Evolutionary conservation across 2,797 vertebrate species (phyloP).

Genomic region (Acanthurus leucopareius): DNA sequence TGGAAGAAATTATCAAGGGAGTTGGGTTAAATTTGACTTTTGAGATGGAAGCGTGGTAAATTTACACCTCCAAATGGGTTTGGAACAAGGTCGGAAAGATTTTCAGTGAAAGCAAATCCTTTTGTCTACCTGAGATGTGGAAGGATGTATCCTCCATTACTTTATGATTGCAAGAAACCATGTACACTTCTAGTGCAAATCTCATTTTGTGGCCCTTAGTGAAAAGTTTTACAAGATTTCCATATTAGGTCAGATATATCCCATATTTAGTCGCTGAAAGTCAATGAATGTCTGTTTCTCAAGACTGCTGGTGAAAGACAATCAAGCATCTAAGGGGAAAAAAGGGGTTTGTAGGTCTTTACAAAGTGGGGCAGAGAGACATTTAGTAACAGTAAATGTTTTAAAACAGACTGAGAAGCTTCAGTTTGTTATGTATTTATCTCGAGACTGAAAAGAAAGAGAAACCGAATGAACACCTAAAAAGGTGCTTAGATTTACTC

Average conservation of each 20-base stretch:
- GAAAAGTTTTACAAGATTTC: conserved; percentile 64
- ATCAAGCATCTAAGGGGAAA: conserved; percentile 23
- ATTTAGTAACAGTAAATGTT: conserved; percentile 7
- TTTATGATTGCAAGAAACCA: conserved; percentile 38
- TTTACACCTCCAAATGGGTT: conserved; percentile 73
- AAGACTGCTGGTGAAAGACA: conserved; percentile 39
- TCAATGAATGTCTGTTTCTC: conserved; percentile 50
- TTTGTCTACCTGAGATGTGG: conserved; percentile 50
- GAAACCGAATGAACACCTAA: not conserved
- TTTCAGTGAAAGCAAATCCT: conserved; percentile 71
- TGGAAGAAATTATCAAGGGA: conserved; percentile 68
- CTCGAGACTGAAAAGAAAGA: not conserved
- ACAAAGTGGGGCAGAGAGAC: conserved; percentile 33
- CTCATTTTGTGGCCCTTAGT: conserved; percentile 50
- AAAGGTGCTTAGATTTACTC: not conserved
- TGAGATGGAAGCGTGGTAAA: conserved; percentile 57
- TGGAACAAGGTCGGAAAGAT: conserved; percentile 71
- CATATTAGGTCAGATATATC: conserved; percentile 58
- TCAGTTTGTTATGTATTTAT: conserved; percentile 14
- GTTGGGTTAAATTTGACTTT: conserved; percentile 69
- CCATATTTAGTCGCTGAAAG: conserved; percentile 65
- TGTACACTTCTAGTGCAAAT: conserved; percentile 57
- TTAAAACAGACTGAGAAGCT: not conserved
- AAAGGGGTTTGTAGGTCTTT: conserved; percentile 40
- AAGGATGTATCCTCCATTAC: conserved; percentile 70